Evolutionary conservation across 92 coral and sea anemone genomes (phyloP), one percentile per base, ranked within the genome.

Genomic region (Palythoa grandis): DNA sequence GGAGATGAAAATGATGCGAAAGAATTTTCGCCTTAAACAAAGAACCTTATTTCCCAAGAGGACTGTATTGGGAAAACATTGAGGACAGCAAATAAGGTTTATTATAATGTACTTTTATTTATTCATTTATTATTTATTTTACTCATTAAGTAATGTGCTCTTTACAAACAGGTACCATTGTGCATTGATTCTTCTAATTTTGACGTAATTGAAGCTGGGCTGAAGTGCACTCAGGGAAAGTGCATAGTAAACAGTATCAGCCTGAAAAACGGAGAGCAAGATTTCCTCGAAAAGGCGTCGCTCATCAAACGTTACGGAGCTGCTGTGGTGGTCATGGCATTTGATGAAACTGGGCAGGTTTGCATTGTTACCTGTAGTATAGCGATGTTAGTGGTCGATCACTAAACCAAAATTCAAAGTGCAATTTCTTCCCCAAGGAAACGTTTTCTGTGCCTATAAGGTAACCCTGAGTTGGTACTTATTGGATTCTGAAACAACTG

Each of bases 201-300:
- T 84, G 98, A 88, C 39, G 99, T 96, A 50, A 93, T 96, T 13
- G 99, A 93, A 79, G 98, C 99, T 65, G 99, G 99, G 37, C 87
- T 96, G 17, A 96, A 96, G 84, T 96, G 98, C 67, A 86, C 95
- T 3, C 99, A 96, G 70, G 99, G 99, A 61, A 96, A 96, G 69
- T 96, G 99, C 76, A 92, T 96, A 20, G 99, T 95, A 35, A 96
- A 96, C 92, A 96, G 99, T 80, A 96, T 96, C 82, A 96, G 99
- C 74, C 70, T 96, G 84, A 96, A 96, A 85, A 96, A 95, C 70
- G 99, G 99, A 57, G 96, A 91, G 68, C 89, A 93, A 22, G 99
- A 96, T 86, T 96, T 93, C 79, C 70, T 96, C 68, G 98, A 95
- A 77, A 96, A 95, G 82, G 97, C 99, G 40, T 79, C 75, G 24